Percentiles rank a stretch among this genome's conserved stretches.
These are phyloP conservation scores for Archips xylosteana DNA, from an alignment of 2,888 invertebrate species.

Conservation along the genomic window DNA sequence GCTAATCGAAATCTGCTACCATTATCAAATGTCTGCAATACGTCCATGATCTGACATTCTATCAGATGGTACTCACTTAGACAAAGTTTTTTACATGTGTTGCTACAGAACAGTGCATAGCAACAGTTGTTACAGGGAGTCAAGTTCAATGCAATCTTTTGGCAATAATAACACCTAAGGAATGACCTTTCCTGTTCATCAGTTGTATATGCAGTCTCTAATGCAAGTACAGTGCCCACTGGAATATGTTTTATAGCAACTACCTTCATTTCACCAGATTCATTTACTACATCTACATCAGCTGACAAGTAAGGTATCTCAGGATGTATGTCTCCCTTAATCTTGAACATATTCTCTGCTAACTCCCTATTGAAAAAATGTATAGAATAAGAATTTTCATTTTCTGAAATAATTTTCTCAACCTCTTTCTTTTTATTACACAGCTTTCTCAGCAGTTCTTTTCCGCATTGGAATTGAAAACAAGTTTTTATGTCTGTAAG, in stretches of 20 bases:
- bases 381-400: neutral
- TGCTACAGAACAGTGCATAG: constrained; percentile 42
- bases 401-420: constrained; percentile 13
- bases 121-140: constrained; percentile 44
- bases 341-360: constrained; percentile 24
- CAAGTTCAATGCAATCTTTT: constrained; percentile 43
- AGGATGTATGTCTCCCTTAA: constrained; percentile 30
- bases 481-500: constrained; percentile 45
- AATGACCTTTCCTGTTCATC: neutral
- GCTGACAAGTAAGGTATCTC: constrained; percentile 37
- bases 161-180: constrained; percentile 40
- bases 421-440: constrained; percentile 34
- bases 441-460: constrained; percentile 34
- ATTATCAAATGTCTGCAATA: constrained; percentile 19
- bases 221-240: constrained; percentile 28
- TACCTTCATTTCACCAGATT: constrained; percentile 4
- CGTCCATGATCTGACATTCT: constrained; percentile 44
- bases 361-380: neutral
- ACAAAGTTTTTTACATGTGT: constrained; percentile 41
- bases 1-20: constrained; percentile 32
- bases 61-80: constrained; percentile 43
- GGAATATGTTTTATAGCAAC: constrained; percentile 38
- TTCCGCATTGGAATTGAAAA: constrained; percentile 40
- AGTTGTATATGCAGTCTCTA: constrained; percentile 38
- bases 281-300: constrained; percentile 18